Evolutionary conservation across 2,113 vertebrate genomes (phyloP).

Genomic region (Crotalus viridis): DNA sequence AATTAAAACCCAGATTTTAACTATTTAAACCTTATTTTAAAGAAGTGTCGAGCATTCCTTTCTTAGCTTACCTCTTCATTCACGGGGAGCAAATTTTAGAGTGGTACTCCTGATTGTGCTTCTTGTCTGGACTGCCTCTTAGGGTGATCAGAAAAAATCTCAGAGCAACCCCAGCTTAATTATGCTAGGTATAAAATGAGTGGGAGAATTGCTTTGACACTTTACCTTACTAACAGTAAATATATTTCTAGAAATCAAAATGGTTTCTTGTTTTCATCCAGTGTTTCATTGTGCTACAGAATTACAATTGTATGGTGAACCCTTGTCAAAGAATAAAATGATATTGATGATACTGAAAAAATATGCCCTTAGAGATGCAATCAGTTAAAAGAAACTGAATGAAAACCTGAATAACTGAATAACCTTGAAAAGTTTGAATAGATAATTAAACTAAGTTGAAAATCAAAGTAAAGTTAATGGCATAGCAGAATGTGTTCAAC

Average conservation of each 20-base stretch:
- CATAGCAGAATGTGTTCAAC: neutral
- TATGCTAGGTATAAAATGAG: neutral
- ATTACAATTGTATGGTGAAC: neutral
- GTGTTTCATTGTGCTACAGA: neutral
- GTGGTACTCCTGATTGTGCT: neutral
- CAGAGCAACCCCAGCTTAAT: neutral
- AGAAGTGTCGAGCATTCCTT: neutral
- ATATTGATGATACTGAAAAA: neutral
- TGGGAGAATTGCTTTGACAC: neutral
- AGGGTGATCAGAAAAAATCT: neutral
- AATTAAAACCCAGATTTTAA: neutral
- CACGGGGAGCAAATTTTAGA: neutral
- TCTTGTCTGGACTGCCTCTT: neutral
- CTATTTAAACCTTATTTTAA: neutral
- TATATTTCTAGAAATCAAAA: neutral
- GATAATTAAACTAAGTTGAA: neutral
- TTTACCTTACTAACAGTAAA: neutral
- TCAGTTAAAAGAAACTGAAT: neutral
- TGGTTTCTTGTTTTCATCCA: neutral
- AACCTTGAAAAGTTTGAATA: neutral
- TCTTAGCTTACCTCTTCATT: neutral
- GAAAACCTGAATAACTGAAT: neutral
- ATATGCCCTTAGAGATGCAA: neutral
- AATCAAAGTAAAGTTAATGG: neutral
- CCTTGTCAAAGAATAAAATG: neutral